Conservation (phyloP, 2,797 vertebrate species). For the Lacerta agilis region DNA sequence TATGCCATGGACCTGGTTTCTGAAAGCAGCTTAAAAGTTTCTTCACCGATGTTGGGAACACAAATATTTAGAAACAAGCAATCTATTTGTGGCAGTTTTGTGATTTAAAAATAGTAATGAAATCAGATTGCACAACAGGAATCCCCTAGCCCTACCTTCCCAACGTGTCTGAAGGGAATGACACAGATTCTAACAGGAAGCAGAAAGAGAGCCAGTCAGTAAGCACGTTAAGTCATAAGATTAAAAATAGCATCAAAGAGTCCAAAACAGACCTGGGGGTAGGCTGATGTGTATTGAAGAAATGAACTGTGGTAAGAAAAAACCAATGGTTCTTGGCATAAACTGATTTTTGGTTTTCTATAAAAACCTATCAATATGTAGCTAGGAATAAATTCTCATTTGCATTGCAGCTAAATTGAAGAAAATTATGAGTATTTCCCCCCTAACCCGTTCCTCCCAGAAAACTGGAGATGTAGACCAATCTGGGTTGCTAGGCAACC, state of each 20-base stretch:
- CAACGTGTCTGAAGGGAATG: neutral
- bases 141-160: neutral
- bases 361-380: slow-evolving; percentile 17
- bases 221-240: neutral
- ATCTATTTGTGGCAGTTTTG: neutral
- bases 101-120: neutral
- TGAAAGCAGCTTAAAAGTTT: neutral
- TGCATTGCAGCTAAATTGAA: slow-evolving; percentile 65
- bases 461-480: slow-evolving; percentile 68
- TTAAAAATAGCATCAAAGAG: slow-evolving; percentile 6
- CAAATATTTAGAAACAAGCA: neutral
- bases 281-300: neutral
- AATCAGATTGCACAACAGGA: accelerated
- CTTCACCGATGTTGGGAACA: neutral
- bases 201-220: neutral
- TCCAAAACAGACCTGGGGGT: neutral
- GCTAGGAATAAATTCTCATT: slow-evolving; percentile 56
- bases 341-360: neutral
- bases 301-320: accelerated
- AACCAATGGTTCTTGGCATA: neutral
- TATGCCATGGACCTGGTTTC: neutral
- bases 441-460: slow-evolving; percentile 32
- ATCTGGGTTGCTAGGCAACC: slow-evolving; percentile 93
- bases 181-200: neutral
- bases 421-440: slow-evolving; percentile 68